Base-by-base conservation (phyloP, 1,140 invertebrate species). In the Drosophila ambigua region DNA sequence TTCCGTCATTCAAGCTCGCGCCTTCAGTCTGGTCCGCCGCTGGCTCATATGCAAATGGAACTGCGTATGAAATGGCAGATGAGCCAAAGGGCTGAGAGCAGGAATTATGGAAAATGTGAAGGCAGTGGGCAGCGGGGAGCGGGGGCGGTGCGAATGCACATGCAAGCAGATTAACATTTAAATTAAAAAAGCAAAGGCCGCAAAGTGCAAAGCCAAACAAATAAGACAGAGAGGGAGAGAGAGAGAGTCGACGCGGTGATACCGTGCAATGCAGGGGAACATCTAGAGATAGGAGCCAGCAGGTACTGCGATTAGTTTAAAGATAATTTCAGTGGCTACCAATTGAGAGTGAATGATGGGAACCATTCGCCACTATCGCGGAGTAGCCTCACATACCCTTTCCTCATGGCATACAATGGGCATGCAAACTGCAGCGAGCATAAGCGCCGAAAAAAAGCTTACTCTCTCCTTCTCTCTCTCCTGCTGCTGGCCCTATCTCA, bases 161-260 rank as follows among this genome's bases (percentile, higher is more conserved):
- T 65, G 69, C 79, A 75, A 57, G 51, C 80, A 35, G 72, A 83
- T 83, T 83, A 83, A 79, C 80, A 83, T 83, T 83, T 83, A 83
- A 83, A 83, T 83, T 83, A 83, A 83, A 83, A 83, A 67, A 48
- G 43, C 80, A 84, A 61, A 44, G 52, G 48, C 61, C 44, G 41
- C 48, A 61, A 58, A 52, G 41, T 53, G 45, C 46, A 26, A 66
- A 61, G 52, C 41, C 55, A 69, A 71, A 64, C 57, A 61, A 49
- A 57, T 39, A 69, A 11, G 31, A 11, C 0, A 26, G 9, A 24
- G 23, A 16, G 16, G 1, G 16, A 16, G 16, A 13, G 26, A 1
- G 20, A 7, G 7, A 3, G 4, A 31, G 43, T 0, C 7, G 67
- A 52, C 50, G n/a, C 2, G 2, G 0, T 26, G 16, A 55, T 51